Evolutionary conservation across 2,797 vertebrate genomes (phyloP).

Genomic region (Parotocinclus haroldoi): DNA sequence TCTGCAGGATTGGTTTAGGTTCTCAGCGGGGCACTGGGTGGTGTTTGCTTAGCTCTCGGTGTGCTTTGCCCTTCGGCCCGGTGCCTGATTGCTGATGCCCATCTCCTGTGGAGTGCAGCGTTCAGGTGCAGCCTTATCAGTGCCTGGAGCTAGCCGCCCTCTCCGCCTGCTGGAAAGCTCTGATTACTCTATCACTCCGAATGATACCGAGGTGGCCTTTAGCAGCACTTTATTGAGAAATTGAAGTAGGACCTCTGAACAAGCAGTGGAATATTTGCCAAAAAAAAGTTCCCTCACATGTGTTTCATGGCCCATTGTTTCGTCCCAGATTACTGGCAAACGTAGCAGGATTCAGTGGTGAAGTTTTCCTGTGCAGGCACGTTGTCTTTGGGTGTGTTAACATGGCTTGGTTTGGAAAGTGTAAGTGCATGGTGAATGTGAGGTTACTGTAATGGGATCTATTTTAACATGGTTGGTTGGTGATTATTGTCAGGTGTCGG

Average conservation of each 20-base stretch:
- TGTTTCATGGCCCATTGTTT: conserved; percentile 3
- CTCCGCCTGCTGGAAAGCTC: conserved; percentile 30
- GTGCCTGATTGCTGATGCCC: conserved; percentile 40
- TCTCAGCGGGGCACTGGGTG: neutral
- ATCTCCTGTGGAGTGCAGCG: conserved; percentile 12
- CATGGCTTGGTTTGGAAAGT: neutral
- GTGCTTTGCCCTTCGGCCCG: conserved; percentile 14
- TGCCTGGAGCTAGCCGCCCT: neutral
- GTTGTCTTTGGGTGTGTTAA: conserved; percentile 12
- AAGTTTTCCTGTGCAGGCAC: conserved; percentile 31
- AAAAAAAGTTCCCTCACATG: neutral
- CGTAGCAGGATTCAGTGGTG: neutral
- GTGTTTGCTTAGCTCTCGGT: conserved; percentile 3
- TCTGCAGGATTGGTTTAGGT: neutral
- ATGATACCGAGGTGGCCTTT: conserved; percentile 4
- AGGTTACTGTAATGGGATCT: too few relatives aligned
- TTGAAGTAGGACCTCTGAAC: neutral
- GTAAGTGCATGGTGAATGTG: neutral
- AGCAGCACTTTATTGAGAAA: neutral
- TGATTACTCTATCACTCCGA: conserved; percentile 15
- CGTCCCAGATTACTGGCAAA: conserved; percentile 3
- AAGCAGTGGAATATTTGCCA: conserved; percentile 1
- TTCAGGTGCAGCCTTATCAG: conserved; percentile 43
- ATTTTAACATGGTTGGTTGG: too few relatives aligned
- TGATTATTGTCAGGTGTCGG: too few relatives aligned